phyloP scores from a whole-genome alignment of 2,797 vertebrate genomes.

The Capromys pilorides region DNA sequence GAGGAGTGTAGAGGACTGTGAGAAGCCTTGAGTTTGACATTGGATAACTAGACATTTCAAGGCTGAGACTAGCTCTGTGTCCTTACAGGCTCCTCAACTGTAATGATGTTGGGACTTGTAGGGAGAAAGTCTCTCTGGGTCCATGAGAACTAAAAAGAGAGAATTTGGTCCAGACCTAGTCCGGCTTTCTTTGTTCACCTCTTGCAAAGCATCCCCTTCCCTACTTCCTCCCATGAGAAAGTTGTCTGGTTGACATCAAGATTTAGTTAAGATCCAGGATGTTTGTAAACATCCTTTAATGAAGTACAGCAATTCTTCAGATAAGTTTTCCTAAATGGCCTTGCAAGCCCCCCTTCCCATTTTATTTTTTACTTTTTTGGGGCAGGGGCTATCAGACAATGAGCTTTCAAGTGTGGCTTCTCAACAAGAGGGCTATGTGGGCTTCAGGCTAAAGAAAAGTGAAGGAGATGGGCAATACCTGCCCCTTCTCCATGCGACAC shows the following conservation, averaged over 20 bases:
- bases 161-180: neutral
- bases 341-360: neutral
- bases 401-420: neutral
- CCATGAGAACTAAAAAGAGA: neutral
- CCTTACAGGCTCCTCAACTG: neutral
- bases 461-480: neutral
- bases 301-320: neutral
- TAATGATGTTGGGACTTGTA: neutral
- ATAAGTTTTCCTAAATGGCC: constrained; percentile 26
- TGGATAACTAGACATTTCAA: neutral
- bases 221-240: constrained; percentile 7
- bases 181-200: neutral
- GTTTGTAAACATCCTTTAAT: constrained; percentile 61
- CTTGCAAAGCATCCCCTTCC: neutral
- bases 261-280: constrained; percentile 34
- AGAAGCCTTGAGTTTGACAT: neutral
- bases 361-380: too few relatives aligned
- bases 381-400: too few relatives aligned
- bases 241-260: neutral
- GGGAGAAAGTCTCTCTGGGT: neutral
- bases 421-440: rapidly evolving
- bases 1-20: neutral
- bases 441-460: neutral
- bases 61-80: neutral
- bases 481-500: neutral